phyloP scores from a whole-genome alignment of 1,140 invertebrate genomes.

The Drosophila virilis region DNA sequence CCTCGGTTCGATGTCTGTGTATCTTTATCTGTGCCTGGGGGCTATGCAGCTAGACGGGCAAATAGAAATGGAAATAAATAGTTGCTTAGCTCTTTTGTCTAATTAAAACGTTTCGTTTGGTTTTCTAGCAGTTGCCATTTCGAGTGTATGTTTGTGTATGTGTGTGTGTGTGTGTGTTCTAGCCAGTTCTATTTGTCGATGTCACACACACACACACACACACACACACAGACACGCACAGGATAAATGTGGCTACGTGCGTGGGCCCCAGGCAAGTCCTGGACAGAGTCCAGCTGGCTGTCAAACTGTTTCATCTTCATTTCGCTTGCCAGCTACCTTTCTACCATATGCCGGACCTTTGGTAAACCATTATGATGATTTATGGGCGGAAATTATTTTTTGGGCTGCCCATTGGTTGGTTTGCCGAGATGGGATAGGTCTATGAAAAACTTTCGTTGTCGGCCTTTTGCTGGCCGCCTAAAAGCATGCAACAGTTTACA shows the following conservation, averaged over 20 bases:
- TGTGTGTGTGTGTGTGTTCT: constrained; percentile 11
- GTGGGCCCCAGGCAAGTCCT: constrained; percentile 6
- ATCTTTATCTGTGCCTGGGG: constrained; percentile 2
- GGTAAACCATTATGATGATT: constrained; percentile 73
- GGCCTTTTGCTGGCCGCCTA: constrained; percentile 25
- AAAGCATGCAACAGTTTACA: constrained; percentile 74
- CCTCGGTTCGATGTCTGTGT: constrained; percentile 10
- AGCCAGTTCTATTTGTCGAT: constrained; percentile 43
- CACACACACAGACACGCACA: neutral
- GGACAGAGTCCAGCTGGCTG: constrained; percentile 49
- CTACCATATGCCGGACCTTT: constrained; percentile 35
- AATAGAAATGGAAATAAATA: constrained; percentile 77
- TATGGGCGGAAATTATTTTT: constrained; percentile 79
- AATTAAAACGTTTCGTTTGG: constrained; percentile 76
- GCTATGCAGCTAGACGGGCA: constrained; percentile 20
- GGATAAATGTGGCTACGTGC: constrained; percentile 11
- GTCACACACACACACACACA: constrained; percentile 52
- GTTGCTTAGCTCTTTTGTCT: constrained; percentile 78
- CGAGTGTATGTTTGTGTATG: neutral
- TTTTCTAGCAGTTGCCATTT: neutral
- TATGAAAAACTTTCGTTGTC: constrained; percentile 13
- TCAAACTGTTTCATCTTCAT: constrained; percentile 76
- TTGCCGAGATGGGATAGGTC: neutral
- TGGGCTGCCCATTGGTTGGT: constrained; percentile 22
- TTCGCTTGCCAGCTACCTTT: constrained; percentile 46